These are phyloP conservation scores for Rotaria macrura DNA, from an alignment of 2,888 invertebrate genomes.

Conservation along the genomic window DNA sequence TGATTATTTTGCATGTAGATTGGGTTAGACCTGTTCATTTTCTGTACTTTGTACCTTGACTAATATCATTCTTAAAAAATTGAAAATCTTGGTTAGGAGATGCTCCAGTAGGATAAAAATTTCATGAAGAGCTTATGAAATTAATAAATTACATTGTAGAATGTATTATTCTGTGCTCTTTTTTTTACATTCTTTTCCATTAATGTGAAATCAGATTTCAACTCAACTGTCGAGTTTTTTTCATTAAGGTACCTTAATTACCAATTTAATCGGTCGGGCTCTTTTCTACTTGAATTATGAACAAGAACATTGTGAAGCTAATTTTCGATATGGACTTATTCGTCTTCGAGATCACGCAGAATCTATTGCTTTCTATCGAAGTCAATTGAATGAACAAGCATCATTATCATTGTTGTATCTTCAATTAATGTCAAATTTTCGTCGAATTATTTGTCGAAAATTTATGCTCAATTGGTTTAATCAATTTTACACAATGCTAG, in stretches of 20 bases:
- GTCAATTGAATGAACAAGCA: not conserved
- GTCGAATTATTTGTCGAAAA: not conserved
- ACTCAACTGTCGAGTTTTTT: not conserved
- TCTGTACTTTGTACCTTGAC: too few relatives aligned
- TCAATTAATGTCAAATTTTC: not conserved
- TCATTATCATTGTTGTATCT: not conserved
- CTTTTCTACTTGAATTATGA: not conserved
- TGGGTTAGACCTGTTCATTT: too few relatives aligned
- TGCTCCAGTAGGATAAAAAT: too few relatives aligned
- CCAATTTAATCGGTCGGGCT: not conserved
- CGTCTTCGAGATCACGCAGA: not conserved
- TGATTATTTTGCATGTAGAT: too few relatives aligned
- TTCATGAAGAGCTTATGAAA: too few relatives aligned
- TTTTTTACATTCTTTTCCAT: too few relatives aligned
- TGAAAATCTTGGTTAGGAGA: too few relatives aligned
- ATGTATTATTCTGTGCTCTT: too few relatives aligned
- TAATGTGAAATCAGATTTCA: too few relatives aligned
- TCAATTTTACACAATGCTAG: not conserved
- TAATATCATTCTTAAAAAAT: too few relatives aligned
- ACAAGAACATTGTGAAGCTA: not conserved
- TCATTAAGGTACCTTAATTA: not conserved
- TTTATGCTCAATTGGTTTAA: not conserved
- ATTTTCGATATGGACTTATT: not conserved
- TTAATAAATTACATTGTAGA: too few relatives aligned
- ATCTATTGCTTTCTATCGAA: not conserved